phyloP scores from a whole-genome alignment of 2,797 vertebrate species.

The Brotula barbata region DNA sequence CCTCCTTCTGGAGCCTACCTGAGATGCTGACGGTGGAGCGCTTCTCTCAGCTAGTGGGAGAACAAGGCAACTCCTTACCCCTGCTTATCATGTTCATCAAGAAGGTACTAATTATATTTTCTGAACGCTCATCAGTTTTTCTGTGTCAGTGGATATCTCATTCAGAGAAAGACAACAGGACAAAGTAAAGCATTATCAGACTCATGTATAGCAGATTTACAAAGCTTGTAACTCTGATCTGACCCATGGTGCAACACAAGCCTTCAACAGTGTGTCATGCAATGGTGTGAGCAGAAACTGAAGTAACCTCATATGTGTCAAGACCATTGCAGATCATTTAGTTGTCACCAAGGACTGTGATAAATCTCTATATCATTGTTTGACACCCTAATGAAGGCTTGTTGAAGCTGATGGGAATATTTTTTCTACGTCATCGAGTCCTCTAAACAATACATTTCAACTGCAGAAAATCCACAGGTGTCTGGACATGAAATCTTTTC shows the following conservation, averaged over 20 bases:
- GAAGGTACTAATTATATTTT: conserved; percentile 60
- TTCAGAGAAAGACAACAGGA: background rate
- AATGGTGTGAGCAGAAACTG: too few relatives aligned
- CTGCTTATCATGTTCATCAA: conserved; percentile 71
- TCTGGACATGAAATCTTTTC: too few relatives aligned
- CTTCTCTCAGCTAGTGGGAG: conserved; percentile 69
- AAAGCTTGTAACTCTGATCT: background rate
- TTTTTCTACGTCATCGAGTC: too few relatives aligned
- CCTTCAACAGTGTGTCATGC: background rate
- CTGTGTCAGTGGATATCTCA: background rate
- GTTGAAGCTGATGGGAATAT: too few relatives aligned
- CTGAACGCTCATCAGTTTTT: too few relatives aligned
- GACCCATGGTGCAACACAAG: background rate
- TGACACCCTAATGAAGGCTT: too few relatives aligned
- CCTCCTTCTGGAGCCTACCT: conserved; percentile 72
- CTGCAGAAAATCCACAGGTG: too few relatives aligned
- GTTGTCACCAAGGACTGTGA: too few relatives aligned
- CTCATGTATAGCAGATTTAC: background rate
- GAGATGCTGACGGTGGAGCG: conserved; percentile 71
- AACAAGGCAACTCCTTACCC: background rate
- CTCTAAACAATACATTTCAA: too few relatives aligned
- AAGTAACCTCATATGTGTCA: too few relatives aligned
- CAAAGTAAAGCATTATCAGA: background rate
- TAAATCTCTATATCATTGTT: too few relatives aligned
- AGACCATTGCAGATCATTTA: too few relatives aligned